These are phyloP conservation scores for Pseudochaenichthys georgianus DNA, from an alignment of 2,797 vertebrate genomes.

Conservation along the genomic window DNA sequence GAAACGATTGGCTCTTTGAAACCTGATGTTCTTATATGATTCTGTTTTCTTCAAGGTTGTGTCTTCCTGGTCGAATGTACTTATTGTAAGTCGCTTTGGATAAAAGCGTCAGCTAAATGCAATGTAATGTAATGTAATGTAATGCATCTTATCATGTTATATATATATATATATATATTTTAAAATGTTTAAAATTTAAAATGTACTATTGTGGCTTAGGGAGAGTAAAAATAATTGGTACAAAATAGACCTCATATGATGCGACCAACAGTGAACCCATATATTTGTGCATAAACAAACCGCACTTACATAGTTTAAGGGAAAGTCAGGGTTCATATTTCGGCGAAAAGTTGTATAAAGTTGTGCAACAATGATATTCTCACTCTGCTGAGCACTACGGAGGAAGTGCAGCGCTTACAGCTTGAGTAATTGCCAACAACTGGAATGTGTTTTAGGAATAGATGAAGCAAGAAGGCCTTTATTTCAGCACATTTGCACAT, in stretches of 20 bases:
- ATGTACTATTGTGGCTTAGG: no score
- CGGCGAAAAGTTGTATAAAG: conserved; percentile 2
- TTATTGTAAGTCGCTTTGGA: no score
- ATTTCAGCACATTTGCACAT: conserved; percentile 13
- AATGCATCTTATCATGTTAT: not conserved
- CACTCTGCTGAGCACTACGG: not conserved
- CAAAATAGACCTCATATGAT: not conserved
- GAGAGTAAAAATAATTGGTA: not conserved
- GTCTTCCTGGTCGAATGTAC: no score
- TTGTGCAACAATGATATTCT: not conserved
- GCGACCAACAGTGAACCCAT: not conserved
- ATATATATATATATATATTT: not conserved
- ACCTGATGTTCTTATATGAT: no score
- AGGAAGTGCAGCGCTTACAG: conserved; percentile 11
- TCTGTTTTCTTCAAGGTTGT: no score
- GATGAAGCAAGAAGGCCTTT: conserved; percentile 10
- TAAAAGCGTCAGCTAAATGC: no score
- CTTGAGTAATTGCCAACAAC: not conserved
- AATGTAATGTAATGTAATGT: no score
- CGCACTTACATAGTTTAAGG: not conserved
- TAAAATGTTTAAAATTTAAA: no score
- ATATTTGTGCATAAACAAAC: not conserved
- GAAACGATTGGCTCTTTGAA: no score
- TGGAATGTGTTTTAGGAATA: not conserved
- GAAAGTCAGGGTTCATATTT: conserved; percentile 6